Percentiles rank a stretch among this genome's conserved stretches.
These are phyloP conservation scores for Mystacornis crossleyi DNA, from an alignment of 2,113 vertebrate genomes.

Conservation along the genomic window DNA sequence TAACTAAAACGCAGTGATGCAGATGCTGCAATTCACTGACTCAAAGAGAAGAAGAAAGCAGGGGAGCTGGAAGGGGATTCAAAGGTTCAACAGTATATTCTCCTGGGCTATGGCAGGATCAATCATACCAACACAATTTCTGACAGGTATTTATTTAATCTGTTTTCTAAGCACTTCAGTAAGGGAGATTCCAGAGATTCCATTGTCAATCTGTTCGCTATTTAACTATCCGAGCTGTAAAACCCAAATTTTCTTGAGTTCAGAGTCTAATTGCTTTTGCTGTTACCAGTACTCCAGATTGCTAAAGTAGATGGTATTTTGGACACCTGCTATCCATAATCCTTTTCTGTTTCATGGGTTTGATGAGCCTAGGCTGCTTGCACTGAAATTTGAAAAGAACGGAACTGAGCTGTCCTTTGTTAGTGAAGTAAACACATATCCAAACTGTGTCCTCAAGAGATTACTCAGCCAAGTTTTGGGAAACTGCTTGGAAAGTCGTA, in stretches of 20 bases:
- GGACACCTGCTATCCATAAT: constrained; percentile 39
- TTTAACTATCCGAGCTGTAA: neutral
- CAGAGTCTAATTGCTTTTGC: constrained; percentile 38
- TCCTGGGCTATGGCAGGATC: neutral
- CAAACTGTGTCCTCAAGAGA: neutral
- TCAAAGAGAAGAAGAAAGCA: neutral
- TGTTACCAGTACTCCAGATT: constrained; percentile 1
- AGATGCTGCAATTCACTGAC: neutral
- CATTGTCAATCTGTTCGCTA: constrained; percentile 28
- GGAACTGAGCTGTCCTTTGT: neutral
- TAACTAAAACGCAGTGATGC: neutral
- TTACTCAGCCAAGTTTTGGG: neutral
- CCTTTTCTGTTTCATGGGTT: neutral
- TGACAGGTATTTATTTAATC: constrained; percentile 31
- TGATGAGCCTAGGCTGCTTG: neutral
- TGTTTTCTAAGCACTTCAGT: neutral
- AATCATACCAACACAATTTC: neutral
- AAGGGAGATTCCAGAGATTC: constrained; percentile 30
- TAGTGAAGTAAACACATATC: neutral
- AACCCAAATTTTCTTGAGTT: constrained; percentile 26
- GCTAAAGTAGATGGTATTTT: constrained; percentile 30
- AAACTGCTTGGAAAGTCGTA: neutral
- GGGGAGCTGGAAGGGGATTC: neutral
- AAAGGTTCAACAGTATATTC: neutral
- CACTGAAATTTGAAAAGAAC: neutral